phyloP scores from a whole-genome alignment of 2,113 vertebrate genomes.

The Myxocyprinus asiaticus region DNA sequence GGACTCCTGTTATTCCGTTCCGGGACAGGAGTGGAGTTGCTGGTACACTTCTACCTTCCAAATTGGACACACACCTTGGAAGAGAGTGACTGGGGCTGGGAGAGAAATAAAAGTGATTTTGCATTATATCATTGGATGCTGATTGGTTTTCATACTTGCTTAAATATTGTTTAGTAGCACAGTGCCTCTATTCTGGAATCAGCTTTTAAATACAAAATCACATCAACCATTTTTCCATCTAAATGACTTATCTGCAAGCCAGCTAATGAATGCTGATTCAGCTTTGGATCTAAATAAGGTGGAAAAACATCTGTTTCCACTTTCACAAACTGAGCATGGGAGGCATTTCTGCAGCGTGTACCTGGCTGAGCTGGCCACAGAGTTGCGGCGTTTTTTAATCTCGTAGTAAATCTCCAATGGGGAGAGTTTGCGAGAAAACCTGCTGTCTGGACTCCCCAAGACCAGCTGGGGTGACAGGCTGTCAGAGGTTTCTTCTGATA shows the following conservation, averaged over 20 bases:
- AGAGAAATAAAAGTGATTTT: not conserved
- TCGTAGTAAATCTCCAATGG: constrained; percentile 79
- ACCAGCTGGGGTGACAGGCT: constrained; percentile 72
- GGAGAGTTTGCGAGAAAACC: constrained; percentile 71
- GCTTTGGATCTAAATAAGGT: too few relatives aligned
- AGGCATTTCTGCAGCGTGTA: constrained; percentile 35
- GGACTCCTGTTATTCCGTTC: constrained; percentile 63
- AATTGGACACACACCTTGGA: constrained; percentile 76
- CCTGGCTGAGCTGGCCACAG: constrained; percentile 78
- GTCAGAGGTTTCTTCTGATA: constrained; percentile 45
- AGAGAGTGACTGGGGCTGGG: constrained; percentile 75
- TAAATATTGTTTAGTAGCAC: too few relatives aligned
- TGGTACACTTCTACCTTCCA: constrained; percentile 80
- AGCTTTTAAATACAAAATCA: too few relatives aligned
- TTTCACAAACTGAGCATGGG: too few relatives aligned
- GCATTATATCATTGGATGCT: too few relatives aligned
- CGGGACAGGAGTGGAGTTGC: constrained; percentile 77
- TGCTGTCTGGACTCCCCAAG: constrained; percentile 76
- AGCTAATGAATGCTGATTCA: too few relatives aligned
- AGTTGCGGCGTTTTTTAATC: constrained; percentile 77
- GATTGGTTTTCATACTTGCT: too few relatives aligned
- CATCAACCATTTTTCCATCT: too few relatives aligned
- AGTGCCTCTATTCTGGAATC: too few relatives aligned
- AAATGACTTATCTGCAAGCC: too few relatives aligned
- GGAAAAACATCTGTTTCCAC: too few relatives aligned